Percentiles rank a stretch among this genome's conserved stretches.
phyloP scores from a whole-genome alignment of 2,888 invertebrate genomes.

The Meiosimyza decipiens region DNA sequence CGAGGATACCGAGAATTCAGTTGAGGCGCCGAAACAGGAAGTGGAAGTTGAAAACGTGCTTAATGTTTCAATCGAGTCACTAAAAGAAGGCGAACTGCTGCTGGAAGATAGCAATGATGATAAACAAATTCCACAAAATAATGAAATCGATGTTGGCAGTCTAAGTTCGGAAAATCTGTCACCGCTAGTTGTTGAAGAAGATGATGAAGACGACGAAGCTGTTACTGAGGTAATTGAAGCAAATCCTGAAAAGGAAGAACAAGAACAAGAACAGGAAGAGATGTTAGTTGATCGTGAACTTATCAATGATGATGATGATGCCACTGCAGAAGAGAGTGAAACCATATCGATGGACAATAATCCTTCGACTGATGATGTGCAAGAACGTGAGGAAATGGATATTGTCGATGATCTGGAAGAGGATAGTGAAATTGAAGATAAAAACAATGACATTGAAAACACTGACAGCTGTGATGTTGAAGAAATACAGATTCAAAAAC shows the following conservation, averaged over 20 bases:
- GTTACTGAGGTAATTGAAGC: slow-evolving; percentile 37
- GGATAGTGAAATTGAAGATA: slow-evolving; percentile 3
- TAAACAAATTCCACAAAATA: slow-evolving; percentile 29
- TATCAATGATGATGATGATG: slow-evolving; percentile 20
- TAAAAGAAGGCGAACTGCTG: slow-evolving; percentile 54
- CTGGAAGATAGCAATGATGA: slow-evolving; percentile 55
- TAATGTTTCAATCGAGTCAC: slow-evolving; percentile 47
- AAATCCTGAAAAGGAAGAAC: background rate
- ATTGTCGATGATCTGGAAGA: slow-evolving; percentile 3
- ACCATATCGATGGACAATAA: slow-evolving; percentile 51
- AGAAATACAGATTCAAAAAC: background rate
- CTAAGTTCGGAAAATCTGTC: slow-evolving; percentile 48
- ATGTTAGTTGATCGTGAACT: slow-evolving; percentile 8
- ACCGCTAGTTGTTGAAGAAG: slow-evolving; percentile 49
- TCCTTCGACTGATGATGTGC: slow-evolving; percentile 42
- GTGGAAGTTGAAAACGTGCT: slow-evolving; percentile 29
- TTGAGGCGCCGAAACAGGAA: background rate
- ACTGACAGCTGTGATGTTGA: background rate
- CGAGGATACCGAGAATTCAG: background rate
- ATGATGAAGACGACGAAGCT: slow-evolving; percentile 36
- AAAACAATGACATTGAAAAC: background rate
- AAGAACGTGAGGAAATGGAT: slow-evolving; percentile 31
- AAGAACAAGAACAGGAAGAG: slow-evolving; percentile 1
- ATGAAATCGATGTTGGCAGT: slow-evolving; percentile 44
- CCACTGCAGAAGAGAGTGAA: slow-evolving; percentile 48